Base-by-base conservation (phyloP, 2,797 vertebrate species). In the Onychomys arenicola region DNA sequence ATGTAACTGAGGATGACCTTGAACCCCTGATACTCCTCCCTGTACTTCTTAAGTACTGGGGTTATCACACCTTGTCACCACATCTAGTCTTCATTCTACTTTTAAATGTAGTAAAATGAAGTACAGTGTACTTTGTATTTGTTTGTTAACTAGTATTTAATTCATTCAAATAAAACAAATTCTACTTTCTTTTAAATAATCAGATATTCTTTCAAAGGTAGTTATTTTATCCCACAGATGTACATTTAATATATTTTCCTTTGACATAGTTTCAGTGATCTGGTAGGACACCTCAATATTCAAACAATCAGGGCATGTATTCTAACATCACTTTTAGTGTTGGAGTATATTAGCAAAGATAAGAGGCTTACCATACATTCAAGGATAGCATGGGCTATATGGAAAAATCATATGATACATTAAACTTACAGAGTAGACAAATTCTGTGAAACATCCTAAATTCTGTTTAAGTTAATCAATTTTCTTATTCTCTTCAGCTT, bases 171-270 rank as follows among this genome's bases (percentile, higher is more conserved):
- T 91, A 69, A 95, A 96, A 84, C 65, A 95, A 57, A 94, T 94
- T 91, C 87, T 78, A 37, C 29, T 76, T 92, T 94, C 87, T 94
- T 86, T 69, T 83, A 84, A 95, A 82, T 95, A 65, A 96, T 93
- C 65, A 91, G 52, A 87, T n/a, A 85, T 88, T 84, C 83, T 95
- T 96, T 80, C 29, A 29, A 97, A 96, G 77, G 13, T 95, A 65
- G 52, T 78, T 92, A 85, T 93, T 89, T 95, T 73, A 76, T n/a
- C 43, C 65, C 69, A 21, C 65, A 91, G 32, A 91, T 88, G 91
- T 80, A 82, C 65, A 77, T 94, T 96, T 93, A 93, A 93, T 57
- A 57, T 84, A 83, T 93, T 94, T 96, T 93, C 55, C 76, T 97
- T 93, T 93, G 80, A 84, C 80, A 61, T 91, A 46, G 21, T 96